These are phyloP conservation scores for Zaprionus taronus DNA, from an alignment of 1,140 invertebrate genomes.

Conservation along the genomic window DNA sequence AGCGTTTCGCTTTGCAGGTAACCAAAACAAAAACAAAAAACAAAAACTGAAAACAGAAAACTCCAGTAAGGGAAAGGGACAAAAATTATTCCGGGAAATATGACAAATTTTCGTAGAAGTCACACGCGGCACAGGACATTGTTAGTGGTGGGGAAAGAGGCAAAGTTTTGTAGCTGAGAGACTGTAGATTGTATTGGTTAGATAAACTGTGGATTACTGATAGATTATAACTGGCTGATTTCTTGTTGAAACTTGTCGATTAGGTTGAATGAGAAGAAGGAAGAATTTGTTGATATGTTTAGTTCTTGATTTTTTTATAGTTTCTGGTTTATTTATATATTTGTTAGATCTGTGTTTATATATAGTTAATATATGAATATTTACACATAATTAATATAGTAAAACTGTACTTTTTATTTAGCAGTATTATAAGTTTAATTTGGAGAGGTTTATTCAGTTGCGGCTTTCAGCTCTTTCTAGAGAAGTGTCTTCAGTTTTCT, in stretches of 20 bases:
- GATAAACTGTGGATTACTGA: not conserved
- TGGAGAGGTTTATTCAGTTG: too few relatives aligned
- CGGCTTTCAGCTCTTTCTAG: rapidly evolving
- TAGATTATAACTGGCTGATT: not conserved
- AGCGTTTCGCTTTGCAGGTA: constrained; percentile 61
- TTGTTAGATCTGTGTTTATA: too few relatives aligned
- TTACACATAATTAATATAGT: too few relatives aligned
- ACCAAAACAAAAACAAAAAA: constrained; percentile 19
- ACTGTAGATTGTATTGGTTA: not conserved
- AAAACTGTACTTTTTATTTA: too few relatives aligned
- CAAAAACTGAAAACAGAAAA: constrained; percentile 24
- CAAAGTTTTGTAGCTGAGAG: not conserved
- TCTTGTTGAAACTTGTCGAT: too few relatives aligned
- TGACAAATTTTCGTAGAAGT: constrained; percentile 79
- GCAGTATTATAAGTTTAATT: too few relatives aligned
- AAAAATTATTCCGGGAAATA: constrained; percentile 64
- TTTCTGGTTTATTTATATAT: too few relatives aligned
- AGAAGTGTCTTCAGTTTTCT: not conserved
- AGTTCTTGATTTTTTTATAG: too few relatives aligned
- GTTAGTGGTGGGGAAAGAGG: not conserved
- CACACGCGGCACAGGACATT: constrained; percentile 55
- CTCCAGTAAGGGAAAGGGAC: not conserved
- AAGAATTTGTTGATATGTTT: too few relatives aligned
- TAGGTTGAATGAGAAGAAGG: too few relatives aligned
- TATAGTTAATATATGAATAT: too few relatives aligned